Conservation (phyloP, 2,888 invertebrate species). For the Malachius bipustulatus region DNA sequence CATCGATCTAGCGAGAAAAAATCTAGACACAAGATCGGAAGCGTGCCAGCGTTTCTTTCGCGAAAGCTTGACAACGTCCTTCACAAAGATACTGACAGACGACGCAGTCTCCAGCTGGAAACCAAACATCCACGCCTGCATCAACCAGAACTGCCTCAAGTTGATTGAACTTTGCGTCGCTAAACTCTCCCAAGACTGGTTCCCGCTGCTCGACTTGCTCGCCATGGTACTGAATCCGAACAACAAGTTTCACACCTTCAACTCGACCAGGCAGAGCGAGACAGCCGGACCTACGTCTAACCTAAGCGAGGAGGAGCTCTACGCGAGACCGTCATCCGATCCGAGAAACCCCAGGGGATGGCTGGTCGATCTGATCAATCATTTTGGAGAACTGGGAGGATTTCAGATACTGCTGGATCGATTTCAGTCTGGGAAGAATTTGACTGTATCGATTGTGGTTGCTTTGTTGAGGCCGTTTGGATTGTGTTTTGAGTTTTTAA, state of each 20-base stretch:
- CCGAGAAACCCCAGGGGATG: slow-evolving; percentile 82
- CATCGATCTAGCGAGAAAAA: slow-evolving; percentile 75
- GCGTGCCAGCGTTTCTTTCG: slow-evolving; percentile 90
- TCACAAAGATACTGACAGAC: slow-evolving; percentile 92
- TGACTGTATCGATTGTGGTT: slow-evolving; percentile 66
- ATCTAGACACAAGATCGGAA: slow-evolving; percentile 80
- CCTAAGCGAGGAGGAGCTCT: slow-evolving; percentile 57
- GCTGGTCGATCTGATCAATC: slow-evolving; percentile 92
- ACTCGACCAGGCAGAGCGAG: slow-evolving; percentile 66
- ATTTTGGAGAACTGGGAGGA: slow-evolving; percentile 82
- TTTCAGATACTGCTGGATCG: slow-evolving; percentile 76
- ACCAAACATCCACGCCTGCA: slow-evolving; percentile 90
- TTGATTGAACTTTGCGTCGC: slow-evolving; percentile 86
- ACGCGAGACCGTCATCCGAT: slow-evolving; percentile 65
- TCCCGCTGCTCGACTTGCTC: slow-evolving; percentile 80
- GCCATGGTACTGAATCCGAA: slow-evolving; percentile 91
- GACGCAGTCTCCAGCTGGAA: slow-evolving; percentile 98
- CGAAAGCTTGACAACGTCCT: slow-evolving; percentile 86
- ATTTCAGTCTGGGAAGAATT: slow-evolving; percentile 61
- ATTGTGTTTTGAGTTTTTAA: slow-evolving; percentile 81
- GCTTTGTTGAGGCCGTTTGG: slow-evolving; percentile 84
- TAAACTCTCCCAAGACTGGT: slow-evolving; percentile 82
- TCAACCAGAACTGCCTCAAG: slow-evolving; percentile 84
- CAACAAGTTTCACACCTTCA: slow-evolving; percentile 89
- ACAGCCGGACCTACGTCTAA: slow-evolving; percentile 48